Base-by-base conservation (phyloP, 2,888 invertebrate genomes). In the Ornithoptera alexandrae region DNA sequence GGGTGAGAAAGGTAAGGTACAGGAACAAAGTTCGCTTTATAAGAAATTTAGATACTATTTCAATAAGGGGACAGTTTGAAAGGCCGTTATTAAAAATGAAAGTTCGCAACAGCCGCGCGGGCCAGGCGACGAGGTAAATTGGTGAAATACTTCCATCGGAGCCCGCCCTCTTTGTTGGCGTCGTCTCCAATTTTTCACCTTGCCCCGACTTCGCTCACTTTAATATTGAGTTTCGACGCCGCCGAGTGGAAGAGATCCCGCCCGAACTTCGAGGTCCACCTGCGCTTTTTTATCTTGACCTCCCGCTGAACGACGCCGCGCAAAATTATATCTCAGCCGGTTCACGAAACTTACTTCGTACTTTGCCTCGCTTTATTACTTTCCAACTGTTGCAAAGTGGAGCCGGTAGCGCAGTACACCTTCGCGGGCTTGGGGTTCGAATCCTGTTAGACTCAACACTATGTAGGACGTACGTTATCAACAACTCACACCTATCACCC, bases 111-210 rank as follows among this genome's bases (percentile, higher is more conserved):
- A 79, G 78, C 79, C 70, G 76, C 75, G 77, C 76, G 77, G 77
- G 77, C 78, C 78, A 58, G 60, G 78, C 78, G 77, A 78, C 76
- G 78, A 73, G 76, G 77, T 74, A 82, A 83, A 84, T 87, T 84
- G 84, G 84, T 86, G 78, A 83, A 87, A 87, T 86, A 83, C 84
- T 80, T 81, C 73, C 71, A 70, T 75, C 77, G 78, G 79, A 83
- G 81, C 75, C 79, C 8, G 79, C 78, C 75, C 81, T 81, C 85
- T 88, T 87, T 87, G 86, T 88, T 82, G 84, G 69, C 53, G 22
- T 60, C 61, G 61, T 20, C 42, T 24, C 53, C 53, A 67, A 61
- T 72, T 67, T 67, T 64, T 67, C 72, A 65, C 73, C 72, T 72
- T 63, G 64, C 50, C 20, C 65, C 46, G 36, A 68, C 68, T 68